phyloP scores from a whole-genome alignment of 1,140 invertebrate species.

The Drosophila bocqueti region DNA sequence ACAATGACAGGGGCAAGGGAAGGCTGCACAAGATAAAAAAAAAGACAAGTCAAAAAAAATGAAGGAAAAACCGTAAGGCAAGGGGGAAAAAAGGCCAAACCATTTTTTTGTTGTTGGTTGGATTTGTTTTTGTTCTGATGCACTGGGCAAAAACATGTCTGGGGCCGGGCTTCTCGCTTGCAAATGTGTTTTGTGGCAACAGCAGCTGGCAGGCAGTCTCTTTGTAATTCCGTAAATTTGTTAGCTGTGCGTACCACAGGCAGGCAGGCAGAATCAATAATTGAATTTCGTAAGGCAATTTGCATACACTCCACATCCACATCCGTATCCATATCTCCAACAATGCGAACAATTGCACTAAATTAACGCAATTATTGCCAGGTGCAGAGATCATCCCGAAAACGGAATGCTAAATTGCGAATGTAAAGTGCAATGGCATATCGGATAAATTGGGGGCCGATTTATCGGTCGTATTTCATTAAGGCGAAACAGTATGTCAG shows the following conservation, averaged over 20 bases:
- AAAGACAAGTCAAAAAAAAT: not conserved
- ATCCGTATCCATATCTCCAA: not conserved
- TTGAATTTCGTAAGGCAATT: slow-evolving; percentile 38
- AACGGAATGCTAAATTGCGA: slow-evolving; percentile 27
- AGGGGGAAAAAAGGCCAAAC: not conserved
- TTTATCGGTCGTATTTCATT: slow-evolving; percentile 26
- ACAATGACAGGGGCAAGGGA: slow-evolving; percentile 19
- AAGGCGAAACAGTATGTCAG: slow-evolving; percentile 2
- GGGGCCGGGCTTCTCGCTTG: slow-evolving; percentile 8
- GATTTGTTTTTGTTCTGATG: slow-evolving; percentile 4
- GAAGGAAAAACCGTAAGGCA: not conserved
- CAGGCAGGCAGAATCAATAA: slow-evolving; percentile 28
- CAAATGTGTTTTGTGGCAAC: slow-evolving; percentile 21
- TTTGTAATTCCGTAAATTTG: slow-evolving; percentile 34
- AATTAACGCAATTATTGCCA: slow-evolving; percentile 38
- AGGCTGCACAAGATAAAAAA: not conserved
- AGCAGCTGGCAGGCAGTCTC: slow-evolving; percentile 6
- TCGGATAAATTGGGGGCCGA: slow-evolving; percentile 16
- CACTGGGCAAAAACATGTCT: slow-evolving; percentile 29
- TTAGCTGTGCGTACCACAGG: not conserved
- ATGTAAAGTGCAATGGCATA: slow-evolving; percentile 1
- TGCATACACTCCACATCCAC: slow-evolving; percentile 10
- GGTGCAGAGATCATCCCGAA: slow-evolving; percentile 15
- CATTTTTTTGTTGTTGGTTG: not conserved
- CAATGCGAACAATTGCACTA: slow-evolving; percentile 36